phyloP scores from a whole-genome alignment of 2,797 vertebrate genomes.

The Botia almorhae region DNA sequence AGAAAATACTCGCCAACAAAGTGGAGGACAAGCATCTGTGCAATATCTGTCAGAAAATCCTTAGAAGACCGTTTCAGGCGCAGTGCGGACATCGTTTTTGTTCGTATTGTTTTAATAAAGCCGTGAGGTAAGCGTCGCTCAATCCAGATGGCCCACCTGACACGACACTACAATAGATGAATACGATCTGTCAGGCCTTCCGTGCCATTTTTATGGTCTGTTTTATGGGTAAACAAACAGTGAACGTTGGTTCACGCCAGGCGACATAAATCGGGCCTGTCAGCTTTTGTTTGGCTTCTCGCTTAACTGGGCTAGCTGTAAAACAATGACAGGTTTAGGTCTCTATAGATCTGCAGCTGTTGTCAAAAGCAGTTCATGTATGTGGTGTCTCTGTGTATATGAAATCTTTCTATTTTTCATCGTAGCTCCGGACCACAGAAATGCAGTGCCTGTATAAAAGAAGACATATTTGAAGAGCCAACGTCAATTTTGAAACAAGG shows the following conservation, averaged over 20 bases:
- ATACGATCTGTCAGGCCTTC: constrained; percentile 22
- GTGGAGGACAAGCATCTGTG: constrained; percentile 94
- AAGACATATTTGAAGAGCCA: constrained; percentile 93
- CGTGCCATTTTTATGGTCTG: constrained; percentile 3
- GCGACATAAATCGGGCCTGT: constrained; percentile 32
- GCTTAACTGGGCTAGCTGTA: constrained; percentile 29
- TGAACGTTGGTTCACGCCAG: constrained; percentile 21
- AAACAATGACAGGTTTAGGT: constrained; percentile 42
- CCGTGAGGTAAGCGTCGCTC: constrained; percentile 85
- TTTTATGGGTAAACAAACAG: constrained; percentile 12
- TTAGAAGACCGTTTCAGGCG: constrained; percentile 90
- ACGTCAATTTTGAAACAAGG: constrained; percentile 88
- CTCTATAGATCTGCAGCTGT: constrained; percentile 8
- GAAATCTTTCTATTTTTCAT: constrained; percentile 12
- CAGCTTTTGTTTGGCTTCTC: constrained; percentile 25
- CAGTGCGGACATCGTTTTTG: constrained; percentile 97
- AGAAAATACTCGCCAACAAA: constrained; percentile 87
- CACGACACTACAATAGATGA: constrained; percentile 39
- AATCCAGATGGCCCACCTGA: constrained; percentile 38
- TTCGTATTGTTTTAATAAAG: constrained; percentile 88
- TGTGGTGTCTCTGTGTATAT: not conserved
- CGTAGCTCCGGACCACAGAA: constrained; percentile 91
- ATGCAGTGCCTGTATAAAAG: constrained; percentile 92
- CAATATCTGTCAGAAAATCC: constrained; percentile 89
- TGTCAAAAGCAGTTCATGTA: not conserved